Base-by-base conservation (phyloP, 2,888 invertebrate species). In the Nomada hirtipes region DNA sequence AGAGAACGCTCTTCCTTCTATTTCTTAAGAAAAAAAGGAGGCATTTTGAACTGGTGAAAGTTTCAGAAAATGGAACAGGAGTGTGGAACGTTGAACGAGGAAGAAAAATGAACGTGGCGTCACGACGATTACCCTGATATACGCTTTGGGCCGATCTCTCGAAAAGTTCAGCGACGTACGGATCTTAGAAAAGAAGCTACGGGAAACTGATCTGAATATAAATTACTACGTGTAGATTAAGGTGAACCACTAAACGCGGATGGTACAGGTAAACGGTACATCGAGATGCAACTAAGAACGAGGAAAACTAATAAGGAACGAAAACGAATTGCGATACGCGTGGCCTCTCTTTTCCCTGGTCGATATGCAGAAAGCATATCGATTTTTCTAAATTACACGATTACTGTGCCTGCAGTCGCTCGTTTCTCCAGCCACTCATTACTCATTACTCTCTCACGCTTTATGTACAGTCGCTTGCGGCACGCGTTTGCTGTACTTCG, bases 161-260 rank as follows among this genome's bases (percentile, higher is more conserved):
- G 23, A 29, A 52, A 75, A 55, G 26, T 57, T 79, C 52, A 57
- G 52, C 64, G 72, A 47, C 68, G 67, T 44, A 57, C 13, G 52
- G 52, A 23, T 20, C 15, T 59, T 53, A 53, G 53, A 59, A 72
- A 69, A 68, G 64, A 81, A 71, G 55, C 83, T 23, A 67, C 64
- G 59, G 52, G 70, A 63, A 42, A 65, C 75, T 59, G 76, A 60
- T 82, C 75, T 81, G 83, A 86, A 80, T 86, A 89, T 89, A 91
- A 90, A 90, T 90, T 89, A 88, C 85, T 88, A 89, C 79, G 70
- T 71, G 70, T 13, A 36, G 71, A 70, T 69, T 47, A 63, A 63
- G 71, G 76, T 29, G 73, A 76, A 57, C 61, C 57, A 55, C 57
- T 72, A 52, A 70, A 79, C 65, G 52, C 69, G 61, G 50, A 70